Evolutionary conservation across 1,140 invertebrate genomes (phyloP).

Genomic region (Drosophila watanabei): DNA sequence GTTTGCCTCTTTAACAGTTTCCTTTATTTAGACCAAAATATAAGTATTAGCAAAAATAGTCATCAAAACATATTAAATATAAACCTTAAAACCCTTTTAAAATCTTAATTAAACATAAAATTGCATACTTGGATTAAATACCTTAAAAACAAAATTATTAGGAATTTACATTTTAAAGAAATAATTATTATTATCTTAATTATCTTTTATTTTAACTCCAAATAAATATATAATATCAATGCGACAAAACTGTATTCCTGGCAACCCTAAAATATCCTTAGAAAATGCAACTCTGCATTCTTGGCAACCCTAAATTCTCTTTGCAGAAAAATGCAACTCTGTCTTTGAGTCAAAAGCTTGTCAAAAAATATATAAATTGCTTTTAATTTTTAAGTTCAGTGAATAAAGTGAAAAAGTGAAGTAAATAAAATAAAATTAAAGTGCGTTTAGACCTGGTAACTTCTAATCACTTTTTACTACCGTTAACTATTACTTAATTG

Average conservation of each 20-base stretch:
- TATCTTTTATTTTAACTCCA: not conserved
- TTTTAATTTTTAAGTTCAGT: not conserved
- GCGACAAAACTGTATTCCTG: not conserved
- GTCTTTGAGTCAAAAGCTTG: not conserved
- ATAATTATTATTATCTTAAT: too few species aligned
- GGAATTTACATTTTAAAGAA: not conserved
- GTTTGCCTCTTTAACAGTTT: not conserved
- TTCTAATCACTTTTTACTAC: not conserved
- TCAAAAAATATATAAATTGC: not conserved
- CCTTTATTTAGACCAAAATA: too few species aligned
- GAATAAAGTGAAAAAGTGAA: not conserved
- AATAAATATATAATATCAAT: not conserved
- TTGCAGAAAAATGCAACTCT: not conserved
- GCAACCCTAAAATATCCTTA: not conserved
- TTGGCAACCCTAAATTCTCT: not conserved
- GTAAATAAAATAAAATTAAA: not conserved
- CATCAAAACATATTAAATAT: not conserved
- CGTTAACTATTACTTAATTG: not conserved
- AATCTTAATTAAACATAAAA: too few species aligned
- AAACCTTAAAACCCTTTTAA: too few species aligned
- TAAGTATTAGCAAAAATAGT: not conserved
- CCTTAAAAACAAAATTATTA: not conserved
- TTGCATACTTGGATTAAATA: too few species aligned
- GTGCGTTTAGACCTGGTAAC: not conserved
- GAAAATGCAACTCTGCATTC: not conserved